Evolutionary conservation across 2,797 vertebrate species (phyloP), one percentile per base, ranked within the genome.

Genomic region (Oceanodroma leucorhoa): DNA sequence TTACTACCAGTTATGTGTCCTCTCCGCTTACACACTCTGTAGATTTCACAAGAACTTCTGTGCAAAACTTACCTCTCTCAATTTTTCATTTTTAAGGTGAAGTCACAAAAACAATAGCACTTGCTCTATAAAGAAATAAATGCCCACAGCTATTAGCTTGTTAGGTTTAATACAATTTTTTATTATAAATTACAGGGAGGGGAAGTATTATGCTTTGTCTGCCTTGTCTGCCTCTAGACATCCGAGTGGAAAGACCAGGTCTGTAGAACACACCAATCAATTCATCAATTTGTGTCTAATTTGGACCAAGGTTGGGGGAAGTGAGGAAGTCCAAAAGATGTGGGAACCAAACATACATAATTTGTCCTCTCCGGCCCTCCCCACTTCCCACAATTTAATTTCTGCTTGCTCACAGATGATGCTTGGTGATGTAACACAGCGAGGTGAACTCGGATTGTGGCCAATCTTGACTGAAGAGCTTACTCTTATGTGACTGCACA

Each of bases 371-470:
- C 50, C n/a, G 21, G 36, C n/a, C 34, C 21, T 67, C 5, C 6
- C 11, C 2, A 4, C 19, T 29, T 23, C 19, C 32, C 18, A 17
- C 50, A 40, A 1, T 29, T n/a, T 21, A 51, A 55, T 57, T 81
- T 45, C 53, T 51, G 24, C 67, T 61, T 22, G 24, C 67, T 83
- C 80, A 51, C 14, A 72, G 20, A 65, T 48, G 27, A 46, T 3
- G 2, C 29, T n/a, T 50, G 77, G 26, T 32, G 46, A 66, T 1
- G 0, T 30, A 40, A 32, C 11, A n/a, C 2, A 61, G 53, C 50
- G 62, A 54, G 7, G 6, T 51, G 40, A 41, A 17, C 41, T 41
- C 16, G 46, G 43, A 71, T 3, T 48, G 54, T 21, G 36, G 40
- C 57, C 57, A 55, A 13, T 13, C 60, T 38, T 72, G 30, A 66